Base-by-base conservation (phyloP, 2,113 vertebrate species). In the Hippocampus mohnikei region DNA sequence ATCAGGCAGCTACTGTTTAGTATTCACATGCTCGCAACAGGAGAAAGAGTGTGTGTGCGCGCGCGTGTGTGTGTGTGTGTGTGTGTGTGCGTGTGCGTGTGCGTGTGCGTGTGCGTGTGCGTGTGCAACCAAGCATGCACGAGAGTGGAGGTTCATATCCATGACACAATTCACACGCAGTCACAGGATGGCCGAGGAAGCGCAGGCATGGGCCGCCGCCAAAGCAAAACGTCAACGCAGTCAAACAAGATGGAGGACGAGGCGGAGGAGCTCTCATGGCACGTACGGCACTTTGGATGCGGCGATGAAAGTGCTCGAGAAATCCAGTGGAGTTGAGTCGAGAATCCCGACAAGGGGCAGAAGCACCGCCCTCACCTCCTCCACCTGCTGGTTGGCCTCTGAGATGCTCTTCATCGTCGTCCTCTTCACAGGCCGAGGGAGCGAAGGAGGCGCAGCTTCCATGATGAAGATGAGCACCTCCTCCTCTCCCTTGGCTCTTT, bases 311-410 rank as follows among this genome's bases (percentile, higher is more conserved):
- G 29, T 33, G 29, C 29, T 33, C 29, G 29, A 27, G 27, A 27
- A 27, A 27, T 27, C 2, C 27, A 27, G 29, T 29, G 3, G 29
- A 29, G 29, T 33, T 33, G 29, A 33, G 29, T 33, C 5, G 29
- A 33, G 29, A 96, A 97, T 96, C 94, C 96, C 94, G 94, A 95
- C 96, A 93, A 93, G 92, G 95, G 94, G 94, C 93, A 93, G 94
- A 89, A 90, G 89, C 62, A n/a, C 40, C 41, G 8, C 41, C 41
- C 2, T 11, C 10, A 2, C 13, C 13, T 46, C 44, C 46, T 48
- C 46, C 46, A 4, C 44, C 44, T 46, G 13, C 15, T 16, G 1
- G 2, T 46, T 15, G 13, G 5, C 46, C 16, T 48, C 46, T 7
- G 12, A 44, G 42, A 3, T 48, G 1, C 12, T 48, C 15, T 5